Evolutionary conservation across 64 coral and sea anemone species (phyloP), one percentile per base, ranked within the genome.

Genomic region (Hydrozoanthus tunicans): DNA sequence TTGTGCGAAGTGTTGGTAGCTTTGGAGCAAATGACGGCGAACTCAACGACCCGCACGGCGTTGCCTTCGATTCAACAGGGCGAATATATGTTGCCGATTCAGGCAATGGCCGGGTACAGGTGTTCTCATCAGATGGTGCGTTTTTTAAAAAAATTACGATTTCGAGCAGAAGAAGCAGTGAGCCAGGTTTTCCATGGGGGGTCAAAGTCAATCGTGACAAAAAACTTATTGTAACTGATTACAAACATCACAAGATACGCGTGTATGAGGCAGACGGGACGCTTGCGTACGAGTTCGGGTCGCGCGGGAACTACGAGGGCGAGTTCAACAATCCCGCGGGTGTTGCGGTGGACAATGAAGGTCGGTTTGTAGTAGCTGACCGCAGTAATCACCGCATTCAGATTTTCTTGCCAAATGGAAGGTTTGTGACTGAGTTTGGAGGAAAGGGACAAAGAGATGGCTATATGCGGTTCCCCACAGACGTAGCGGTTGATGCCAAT

Each of bases 391-490:
- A 92, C 56, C 55, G 94, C 7, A 86, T 95, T 26, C 94, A 95
- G 91, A 95, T 95, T 54, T 95, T 95, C 58, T 91, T 92, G 53
- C 71, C 85, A 15, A 84, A 95, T 55, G 94, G 94, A 67, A 92
- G 77, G 9, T 95, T 92, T 61, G 94, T 92, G 26, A 92, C 94
- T 3, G 81, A 92, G 79, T 95, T 95, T 89, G 93, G 93, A 64
- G 93, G 93, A 58, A 95, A 95, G 61, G 93, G 93, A 4, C 70
- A 90, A 14, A 89, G 93, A 5, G 66, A 95, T 55, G 93, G 93
- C 7, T 81, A 92, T n/a, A 95, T 95, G 93, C 59, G 66, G 9
- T 95, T 95, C 66, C 93, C 93, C 7, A 79, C 90, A 2, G 93
- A 90, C 6, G 93, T 95, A n/a, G 93, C 93, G 1, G 93, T 95